These are phyloP conservation scores for Chloebia gouldiae DNA, from an alignment of 2,113 vertebrate species.

Conservation along the genomic window DNA sequence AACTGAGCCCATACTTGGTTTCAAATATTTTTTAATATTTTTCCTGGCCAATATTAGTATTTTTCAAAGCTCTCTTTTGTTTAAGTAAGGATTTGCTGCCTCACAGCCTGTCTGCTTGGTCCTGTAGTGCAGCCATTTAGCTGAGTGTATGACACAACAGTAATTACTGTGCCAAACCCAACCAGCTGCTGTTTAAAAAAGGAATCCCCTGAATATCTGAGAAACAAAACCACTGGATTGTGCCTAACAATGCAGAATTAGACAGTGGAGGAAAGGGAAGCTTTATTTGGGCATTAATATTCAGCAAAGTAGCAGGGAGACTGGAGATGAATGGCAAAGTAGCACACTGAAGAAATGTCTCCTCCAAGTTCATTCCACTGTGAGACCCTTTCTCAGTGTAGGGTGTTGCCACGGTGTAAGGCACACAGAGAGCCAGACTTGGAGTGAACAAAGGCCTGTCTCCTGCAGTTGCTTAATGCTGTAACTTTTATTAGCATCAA, in stretches of 20 bases:
- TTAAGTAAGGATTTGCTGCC: neutral
- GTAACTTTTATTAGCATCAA: conserved; percentile 35
- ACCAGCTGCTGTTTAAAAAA: neutral
- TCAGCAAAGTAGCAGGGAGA: neutral
- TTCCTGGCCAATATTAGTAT: neutral
- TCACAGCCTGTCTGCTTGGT: neutral
- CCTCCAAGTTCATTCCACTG: neutral
- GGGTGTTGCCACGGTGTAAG: neutral
- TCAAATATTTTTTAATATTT: neutral
- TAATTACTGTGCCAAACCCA: neutral
- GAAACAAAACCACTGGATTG: neutral
- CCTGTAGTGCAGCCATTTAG: neutral
- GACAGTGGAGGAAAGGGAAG: neutral
- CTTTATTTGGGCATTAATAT: neutral
- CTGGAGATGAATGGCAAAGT: neutral
- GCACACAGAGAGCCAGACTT: conserved; percentile 28
- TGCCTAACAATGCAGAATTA: neutral
- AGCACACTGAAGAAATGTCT: neutral
- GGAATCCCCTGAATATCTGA: neutral
- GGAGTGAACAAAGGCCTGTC: conserved; percentile 28
- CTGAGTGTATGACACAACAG: neutral
- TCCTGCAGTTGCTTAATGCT: conserved; percentile 44
- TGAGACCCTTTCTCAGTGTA: neutral
- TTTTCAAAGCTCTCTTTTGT: neutral
- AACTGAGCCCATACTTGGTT: neutral